phyloP scores from a whole-genome alignment of 2,113 vertebrate genomes.

The Zosterops pallidus region DNA sequence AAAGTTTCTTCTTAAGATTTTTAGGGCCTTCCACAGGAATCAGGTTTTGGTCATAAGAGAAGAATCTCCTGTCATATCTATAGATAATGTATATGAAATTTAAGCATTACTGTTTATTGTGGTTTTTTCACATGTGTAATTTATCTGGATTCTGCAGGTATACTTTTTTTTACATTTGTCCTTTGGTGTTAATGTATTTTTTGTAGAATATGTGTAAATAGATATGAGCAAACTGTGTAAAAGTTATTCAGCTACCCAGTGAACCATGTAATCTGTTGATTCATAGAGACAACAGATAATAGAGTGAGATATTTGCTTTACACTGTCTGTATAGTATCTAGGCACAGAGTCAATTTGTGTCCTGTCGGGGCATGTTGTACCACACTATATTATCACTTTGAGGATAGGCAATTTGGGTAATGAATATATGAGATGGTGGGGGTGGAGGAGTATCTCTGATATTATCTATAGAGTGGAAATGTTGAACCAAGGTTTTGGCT shows the following conservation, averaged over 20 bases:
- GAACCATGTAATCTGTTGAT: slow-evolving; percentile 84
- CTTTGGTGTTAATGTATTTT: slow-evolving; percentile 78
- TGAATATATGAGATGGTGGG: slow-evolving; percentile 76
- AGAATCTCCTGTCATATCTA: not conserved
- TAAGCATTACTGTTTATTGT: not conserved
- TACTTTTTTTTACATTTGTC: slow-evolving; percentile 60
- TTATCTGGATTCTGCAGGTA: slow-evolving; percentile 52
- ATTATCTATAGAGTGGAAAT: slow-evolving; percentile 65
- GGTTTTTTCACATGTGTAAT: slow-evolving; percentile 41
- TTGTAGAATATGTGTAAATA: slow-evolving; percentile 80
- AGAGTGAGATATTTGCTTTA: slow-evolving; percentile 84
- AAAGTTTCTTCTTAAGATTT: not conserved
- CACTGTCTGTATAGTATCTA: slow-evolving; percentile 66
- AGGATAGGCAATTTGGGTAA: slow-evolving; percentile 80
- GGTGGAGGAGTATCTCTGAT: slow-evolving; percentile 63
- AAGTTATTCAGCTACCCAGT: slow-evolving; percentile 81
- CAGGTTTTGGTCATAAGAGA: not conserved
- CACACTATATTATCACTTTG: slow-evolving; percentile 80
- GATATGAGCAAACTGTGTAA: slow-evolving; percentile 82
- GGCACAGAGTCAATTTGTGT: slow-evolving; percentile 78
- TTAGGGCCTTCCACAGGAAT: not conserved
- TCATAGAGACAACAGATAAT: slow-evolving; percentile 84
- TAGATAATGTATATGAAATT: not conserved
- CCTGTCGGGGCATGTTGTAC: slow-evolving; percentile 80
- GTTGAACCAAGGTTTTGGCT: slow-evolving; percentile 65